These are phyloP conservation scores for Dryadula phaetusa DNA, from an alignment of 2,888 invertebrate species.

Conservation along the genomic window DNA sequence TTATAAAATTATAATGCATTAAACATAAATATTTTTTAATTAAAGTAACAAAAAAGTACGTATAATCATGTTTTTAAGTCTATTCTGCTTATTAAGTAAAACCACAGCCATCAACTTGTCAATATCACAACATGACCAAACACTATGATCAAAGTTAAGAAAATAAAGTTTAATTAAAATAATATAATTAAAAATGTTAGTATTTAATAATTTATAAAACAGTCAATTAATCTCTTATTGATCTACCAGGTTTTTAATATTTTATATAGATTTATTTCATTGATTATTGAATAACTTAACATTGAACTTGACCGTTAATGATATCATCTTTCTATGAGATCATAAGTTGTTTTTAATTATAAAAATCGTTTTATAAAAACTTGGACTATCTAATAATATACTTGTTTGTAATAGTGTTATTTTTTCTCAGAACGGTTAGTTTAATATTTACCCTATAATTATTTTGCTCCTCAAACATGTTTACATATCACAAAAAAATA, in stretches of 20 bases:
- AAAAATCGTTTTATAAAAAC: neutral
- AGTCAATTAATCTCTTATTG: neutral
- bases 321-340: slow-evolving; percentile 17
- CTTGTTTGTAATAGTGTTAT: neutral
- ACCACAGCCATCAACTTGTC: no score
- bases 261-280: neutral
- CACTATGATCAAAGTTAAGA: no score
- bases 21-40: no score
- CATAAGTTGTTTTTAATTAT: slow-evolving; percentile 15
- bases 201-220: neutral
- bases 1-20: no score
- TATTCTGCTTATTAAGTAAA: no score
- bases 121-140: no score
- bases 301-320: slow-evolving; percentile 15
- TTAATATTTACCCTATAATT: slow-evolving; percentile 3
- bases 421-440: neutral
- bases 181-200: neutral
- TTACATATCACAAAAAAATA: neutral
- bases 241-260: neutral
- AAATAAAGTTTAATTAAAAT: no score
- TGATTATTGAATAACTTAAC: neutral
- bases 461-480: neutral
- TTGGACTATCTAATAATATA: neutral
- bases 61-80: no score
- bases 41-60: no score